Conservation (phyloP, 2,888 invertebrate species). For the Ceramica pisi region DNA sequence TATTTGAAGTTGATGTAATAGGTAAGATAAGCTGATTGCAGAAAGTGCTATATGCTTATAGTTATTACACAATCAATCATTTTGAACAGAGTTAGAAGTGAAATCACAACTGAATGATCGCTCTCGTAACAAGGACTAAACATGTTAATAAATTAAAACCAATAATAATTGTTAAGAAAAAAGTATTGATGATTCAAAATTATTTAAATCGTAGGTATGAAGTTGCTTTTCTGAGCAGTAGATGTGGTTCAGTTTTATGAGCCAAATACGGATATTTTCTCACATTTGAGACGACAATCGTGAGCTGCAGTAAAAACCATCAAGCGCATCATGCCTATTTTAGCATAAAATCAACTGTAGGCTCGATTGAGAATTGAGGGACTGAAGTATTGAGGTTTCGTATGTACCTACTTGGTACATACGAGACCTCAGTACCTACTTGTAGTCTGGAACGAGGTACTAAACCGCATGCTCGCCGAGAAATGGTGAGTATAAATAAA, state of each 20-base stretch:
- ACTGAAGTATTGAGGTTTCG: slow-evolving; percentile 35
- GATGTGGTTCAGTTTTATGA: slow-evolving; percentile 16
- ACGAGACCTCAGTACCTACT: neutral
- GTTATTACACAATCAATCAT: slow-evolving; percentile 70
- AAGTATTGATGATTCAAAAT: slow-evolving; percentile 24
- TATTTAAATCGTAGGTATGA: slow-evolving; percentile 9
- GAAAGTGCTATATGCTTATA: slow-evolving; percentile 68
- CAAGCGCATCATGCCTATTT: slow-evolving; percentile 18
- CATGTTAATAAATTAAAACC: slow-evolving; percentile 36
- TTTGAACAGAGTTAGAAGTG: slow-evolving; percentile 54
- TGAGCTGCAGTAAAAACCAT: slow-evolving; percentile 6
- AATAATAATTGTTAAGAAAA: slow-evolving; percentile 21
- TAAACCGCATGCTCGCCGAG: slow-evolving; percentile 71
- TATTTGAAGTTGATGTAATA: slow-evolving; percentile 69
- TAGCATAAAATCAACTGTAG: slow-evolving; percentile 3
- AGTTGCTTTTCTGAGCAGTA: slow-evolving; percentile 49
- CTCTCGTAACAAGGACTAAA: slow-evolving; percentile 56
- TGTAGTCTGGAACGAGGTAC: slow-evolving; percentile 34
- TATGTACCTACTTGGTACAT: neutral
- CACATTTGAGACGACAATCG: slow-evolving; percentile 34
- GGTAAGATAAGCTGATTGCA: slow-evolving; percentile 62
- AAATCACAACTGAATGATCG: slow-evolving; percentile 66
- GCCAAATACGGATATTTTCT: slow-evolving; percentile 3
- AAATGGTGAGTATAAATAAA: slow-evolving; percentile 72
- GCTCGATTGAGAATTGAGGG: slow-evolving; percentile 13